Percentiles rank a stretch among this genome's conserved stretches.
Conservation (phyloP, 2,888 invertebrate species). For the Gnatocerus cornutus region DNA sequence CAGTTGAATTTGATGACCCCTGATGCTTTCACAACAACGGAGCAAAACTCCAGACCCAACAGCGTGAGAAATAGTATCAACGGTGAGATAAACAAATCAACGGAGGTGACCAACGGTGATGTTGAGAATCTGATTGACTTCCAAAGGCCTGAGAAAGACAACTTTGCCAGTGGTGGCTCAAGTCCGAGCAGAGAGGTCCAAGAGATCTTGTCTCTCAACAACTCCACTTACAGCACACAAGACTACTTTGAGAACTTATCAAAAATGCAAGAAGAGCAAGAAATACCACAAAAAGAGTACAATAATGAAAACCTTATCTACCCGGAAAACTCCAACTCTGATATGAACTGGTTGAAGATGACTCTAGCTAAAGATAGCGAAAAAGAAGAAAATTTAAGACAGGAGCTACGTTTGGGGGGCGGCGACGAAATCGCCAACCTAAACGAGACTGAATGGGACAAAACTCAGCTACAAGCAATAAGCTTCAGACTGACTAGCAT, state of each 20-base stretch:
- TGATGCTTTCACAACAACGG: slow-evolving; percentile 82
- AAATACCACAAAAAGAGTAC: slow-evolving; percentile 51
- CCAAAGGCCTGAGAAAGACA: slow-evolving; percentile 66
- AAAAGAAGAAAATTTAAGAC: slow-evolving; percentile 54
- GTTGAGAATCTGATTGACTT: slow-evolving; percentile 65
- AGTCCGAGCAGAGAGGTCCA: slow-evolving; percentile 93
- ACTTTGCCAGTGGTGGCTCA: slow-evolving; percentile 85
- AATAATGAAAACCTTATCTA: slow-evolving; percentile 43
- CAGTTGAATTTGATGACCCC: slow-evolving; percentile 87
- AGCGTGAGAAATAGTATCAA: slow-evolving; percentile 61
- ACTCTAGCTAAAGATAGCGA: slow-evolving; percentile 59
- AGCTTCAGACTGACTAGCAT: slow-evolving; percentile 64
- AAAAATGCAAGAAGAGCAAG: slow-evolving; percentile 54
- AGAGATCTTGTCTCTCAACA: slow-evolving; percentile 85
- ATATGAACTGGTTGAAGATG: slow-evolving; percentile 59
- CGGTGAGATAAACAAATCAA: slow-evolving; percentile 31
- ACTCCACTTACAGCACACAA: slow-evolving; percentile 64
- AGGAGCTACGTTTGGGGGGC: slow-evolving; percentile 41
- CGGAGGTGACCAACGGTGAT: slow-evolving; percentile 20
- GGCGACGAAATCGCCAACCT: slow-evolving; percentile 45
- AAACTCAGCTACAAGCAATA: slow-evolving; percentile 62
- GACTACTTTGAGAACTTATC: slow-evolving; percentile 67
- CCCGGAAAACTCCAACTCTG: slow-evolving; percentile 53
- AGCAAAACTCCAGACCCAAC: slow-evolving; percentile 61
- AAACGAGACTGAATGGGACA: slow-evolving; percentile 52